These are phyloP conservation scores for Prionace glauca DNA, from an alignment of 2,797 vertebrate species.

Conservation along the genomic window DNA sequence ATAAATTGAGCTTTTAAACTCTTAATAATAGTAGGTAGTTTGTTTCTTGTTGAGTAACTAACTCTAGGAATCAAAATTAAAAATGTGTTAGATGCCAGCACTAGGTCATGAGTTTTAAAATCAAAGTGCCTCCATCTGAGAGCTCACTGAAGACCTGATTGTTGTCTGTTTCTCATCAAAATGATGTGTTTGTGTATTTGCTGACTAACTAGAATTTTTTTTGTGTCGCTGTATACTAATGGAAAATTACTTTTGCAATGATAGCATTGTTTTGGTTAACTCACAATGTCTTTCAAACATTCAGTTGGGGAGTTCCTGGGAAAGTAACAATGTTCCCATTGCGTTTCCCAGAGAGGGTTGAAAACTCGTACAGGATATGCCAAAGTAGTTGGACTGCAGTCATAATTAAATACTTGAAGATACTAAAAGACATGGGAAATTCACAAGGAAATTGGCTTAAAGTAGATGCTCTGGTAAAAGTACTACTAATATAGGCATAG, in stretches of 20 bases:
- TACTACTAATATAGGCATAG: background rate
- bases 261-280: background rate
- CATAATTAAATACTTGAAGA: conserved; percentile 22
- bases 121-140: background rate
- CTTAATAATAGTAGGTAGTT: background rate
- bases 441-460: background rate
- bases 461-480: background rate
- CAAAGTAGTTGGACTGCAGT: background rate
- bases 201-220: background rate
- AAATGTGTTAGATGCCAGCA: background rate
- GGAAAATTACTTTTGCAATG: conserved; percentile 3
- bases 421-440: background rate
- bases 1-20: background rate
- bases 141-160: background rate
- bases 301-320: background rate
- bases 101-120: background rate
- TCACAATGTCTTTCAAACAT: background rate
- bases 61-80: background rate
- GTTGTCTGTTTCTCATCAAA: background rate
- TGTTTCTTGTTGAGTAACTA: background rate
- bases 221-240: background rate
- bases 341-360: conserved; percentile 4
- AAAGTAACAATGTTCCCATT: background rate
- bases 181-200: background rate
- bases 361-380: background rate